Base-by-base conservation (phyloP, 1,140 invertebrate genomes). In the Wiebesia pumilae region DNA sequence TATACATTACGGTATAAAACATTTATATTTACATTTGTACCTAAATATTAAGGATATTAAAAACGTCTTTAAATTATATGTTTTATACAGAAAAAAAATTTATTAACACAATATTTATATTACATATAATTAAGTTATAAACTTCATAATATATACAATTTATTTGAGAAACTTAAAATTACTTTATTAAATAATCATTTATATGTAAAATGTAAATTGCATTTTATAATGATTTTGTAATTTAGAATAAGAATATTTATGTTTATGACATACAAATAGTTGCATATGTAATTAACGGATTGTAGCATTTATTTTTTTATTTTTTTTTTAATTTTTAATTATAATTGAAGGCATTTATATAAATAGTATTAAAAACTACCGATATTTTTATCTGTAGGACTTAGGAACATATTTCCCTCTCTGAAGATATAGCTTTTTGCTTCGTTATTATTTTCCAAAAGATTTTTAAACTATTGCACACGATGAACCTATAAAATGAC, bases 1-100 rank as follows among this genome's bases (percentile, higher is more conserved):
- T 81, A 40, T 69, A 62, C 51, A 62, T 73, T 40, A 33, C 3
- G 16, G 47, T 69, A 43, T 51, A 58, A 85, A 54, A 21, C 51
- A 6, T 84, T 47, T 80, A 69, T 69, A 54, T 33, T 78, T 84
- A 65, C 38, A 0, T 2, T 84, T 84, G 4, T 33, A 77, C 47
- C n/a, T 67, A 51, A 35, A 14, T 43, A 71, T 40, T 77, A 33
- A 78, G 6, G 1, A 47, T 75, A 12, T 58, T 71, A 58, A 27
- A 77, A 77, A 67, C 75, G 30, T 51, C 38, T 67, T 82, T 10
- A 67, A 47, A 35, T 77, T 35, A 43, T 77, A 82, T 62, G 40
- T 78, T 73, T 38, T 82, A 75, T 78, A 65, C 65, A 82, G 33
- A 86, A 81, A 86, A n/a, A 87, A 78, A 33, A 80, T 87, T 87